These are phyloP conservation scores for Macroglossus sobrinus DNA, from an alignment of 2,113 vertebrate genomes.

Conservation along the genomic window DNA sequence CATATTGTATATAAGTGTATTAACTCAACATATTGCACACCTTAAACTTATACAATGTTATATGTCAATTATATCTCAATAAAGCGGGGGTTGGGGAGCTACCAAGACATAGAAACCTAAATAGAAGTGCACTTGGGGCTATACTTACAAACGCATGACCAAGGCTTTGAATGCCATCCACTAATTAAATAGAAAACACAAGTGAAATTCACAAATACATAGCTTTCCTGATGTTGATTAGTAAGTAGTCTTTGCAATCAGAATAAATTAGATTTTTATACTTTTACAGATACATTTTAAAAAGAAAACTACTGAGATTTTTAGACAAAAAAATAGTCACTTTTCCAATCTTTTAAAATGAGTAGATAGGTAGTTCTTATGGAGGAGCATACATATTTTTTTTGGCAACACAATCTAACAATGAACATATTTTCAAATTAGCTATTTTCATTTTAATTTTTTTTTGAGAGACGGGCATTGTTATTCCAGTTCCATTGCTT, in stretches of 20 bases:
- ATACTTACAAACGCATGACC: background rate
- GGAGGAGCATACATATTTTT: background rate
- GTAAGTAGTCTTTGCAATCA: background rate
- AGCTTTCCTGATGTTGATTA: background rate
- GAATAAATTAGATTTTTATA: background rate
- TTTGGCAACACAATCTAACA: background rate
- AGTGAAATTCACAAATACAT: background rate
- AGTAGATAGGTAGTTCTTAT: background rate
- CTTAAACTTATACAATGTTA: background rate
- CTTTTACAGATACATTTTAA: conserved; percentile 2
- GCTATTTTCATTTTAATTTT: background rate
- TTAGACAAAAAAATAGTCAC: background rate
- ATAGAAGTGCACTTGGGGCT: background rate
- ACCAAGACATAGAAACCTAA: background rate
- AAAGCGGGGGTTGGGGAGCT: background rate
- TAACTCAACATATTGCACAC: background rate
- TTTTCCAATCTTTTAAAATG: background rate
- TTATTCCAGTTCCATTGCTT: background rate
- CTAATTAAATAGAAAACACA: background rate
- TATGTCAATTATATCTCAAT: background rate
- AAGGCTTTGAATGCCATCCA: background rate
- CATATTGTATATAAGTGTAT: background rate
- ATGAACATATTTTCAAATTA: background rate
- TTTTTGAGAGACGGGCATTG: background rate
- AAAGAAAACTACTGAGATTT: background rate